Percentiles rank a stretch among this genome's conserved stretches.
phyloP scores from a whole-genome alignment of 2,797 vertebrate species.

The Poecile montanus region DNA sequence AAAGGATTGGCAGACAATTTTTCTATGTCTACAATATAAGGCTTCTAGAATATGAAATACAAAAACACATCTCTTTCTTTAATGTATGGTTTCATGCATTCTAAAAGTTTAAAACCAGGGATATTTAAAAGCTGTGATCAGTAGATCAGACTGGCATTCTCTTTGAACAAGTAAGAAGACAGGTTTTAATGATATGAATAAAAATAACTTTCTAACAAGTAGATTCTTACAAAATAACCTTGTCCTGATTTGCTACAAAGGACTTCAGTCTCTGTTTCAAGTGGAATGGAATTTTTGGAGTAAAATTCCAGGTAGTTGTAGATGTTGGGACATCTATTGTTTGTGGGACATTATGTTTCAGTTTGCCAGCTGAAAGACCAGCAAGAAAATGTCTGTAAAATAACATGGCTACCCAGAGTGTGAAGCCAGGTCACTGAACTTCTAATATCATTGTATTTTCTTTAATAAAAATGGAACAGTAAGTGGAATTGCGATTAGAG shows the following conservation, averaged over 20 bases:
- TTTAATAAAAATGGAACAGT: neutral
- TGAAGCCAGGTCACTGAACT: neutral
- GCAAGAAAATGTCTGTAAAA: neutral
- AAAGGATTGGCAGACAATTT: neutral
- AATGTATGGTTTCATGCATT: neutral
- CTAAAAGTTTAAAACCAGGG: neutral
- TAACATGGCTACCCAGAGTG: neutral
- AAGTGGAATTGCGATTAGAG: neutral
- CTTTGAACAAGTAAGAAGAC: neutral
- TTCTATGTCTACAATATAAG: neutral
- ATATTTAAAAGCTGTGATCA: neutral
- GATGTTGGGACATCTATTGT: neutral
- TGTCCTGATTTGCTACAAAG: neutral
- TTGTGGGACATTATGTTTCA: neutral
- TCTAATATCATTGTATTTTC: neutral
- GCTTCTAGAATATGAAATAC: neutral
- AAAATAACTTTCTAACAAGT: slow-evolving; percentile 1
- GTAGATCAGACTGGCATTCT: neutral
- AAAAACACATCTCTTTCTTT: neutral
- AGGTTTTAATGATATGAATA: neutral
- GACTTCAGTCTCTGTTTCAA: neutral
- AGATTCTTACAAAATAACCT: slow-evolving; percentile 1
- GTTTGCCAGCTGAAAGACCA: neutral
- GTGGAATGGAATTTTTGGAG: neutral
- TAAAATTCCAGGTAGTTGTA: neutral